Evolutionary conservation across 2,113 vertebrate genomes (phyloP).

Genomic region (Boleophthalmus pectinirostris): DNA sequence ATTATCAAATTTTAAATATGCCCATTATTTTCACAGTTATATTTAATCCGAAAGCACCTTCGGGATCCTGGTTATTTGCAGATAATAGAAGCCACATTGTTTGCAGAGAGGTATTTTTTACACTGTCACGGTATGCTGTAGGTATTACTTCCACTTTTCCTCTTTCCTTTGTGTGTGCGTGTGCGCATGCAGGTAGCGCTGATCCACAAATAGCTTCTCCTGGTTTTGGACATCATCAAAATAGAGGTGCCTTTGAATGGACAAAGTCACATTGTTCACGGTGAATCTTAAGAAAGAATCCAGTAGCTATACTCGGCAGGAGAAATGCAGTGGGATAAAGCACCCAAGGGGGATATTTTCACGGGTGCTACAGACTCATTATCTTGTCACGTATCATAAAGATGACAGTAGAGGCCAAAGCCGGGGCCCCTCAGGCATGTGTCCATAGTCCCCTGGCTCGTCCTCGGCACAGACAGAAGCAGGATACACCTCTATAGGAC

Average conservation of each 20-base stretch:
- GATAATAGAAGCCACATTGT: conserved; percentile 56
- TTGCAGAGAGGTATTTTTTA: conserved; percentile 42
- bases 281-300: conserved; percentile 33
- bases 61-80: conserved; percentile 53
- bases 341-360: conserved; percentile 48
- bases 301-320: conserved; percentile 25
- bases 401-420: conserved; percentile 45
- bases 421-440: conserved; percentile 29
- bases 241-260: conserved; percentile 45
- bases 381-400: conserved; percentile 66
- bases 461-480: conserved; percentile 34
- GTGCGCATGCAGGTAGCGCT: conserved; percentile 11
- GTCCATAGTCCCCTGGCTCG: conserved; percentile 51
- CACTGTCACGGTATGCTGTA: conserved; percentile 44
- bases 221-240: conserved; percentile 47
- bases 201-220: conserved; percentile 43
- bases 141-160: conserved; percentile 45
- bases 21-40: conserved; percentile 62
- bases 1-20: conserved; percentile 72
- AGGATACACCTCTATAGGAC: conserved; percentile 56
- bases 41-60: conserved; percentile 67
- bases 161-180: conserved; percentile 3
- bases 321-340: conserved; percentile 41
- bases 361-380: conserved; percentile 63
- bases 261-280: conserved; percentile 29